A percentile compares a stretch with the other conserved stretches of the same genome.
Evolutionary conservation across 2,113 vertebrate genomes (phyloP).

Genomic region (Pterophyllum scalare): DNA sequence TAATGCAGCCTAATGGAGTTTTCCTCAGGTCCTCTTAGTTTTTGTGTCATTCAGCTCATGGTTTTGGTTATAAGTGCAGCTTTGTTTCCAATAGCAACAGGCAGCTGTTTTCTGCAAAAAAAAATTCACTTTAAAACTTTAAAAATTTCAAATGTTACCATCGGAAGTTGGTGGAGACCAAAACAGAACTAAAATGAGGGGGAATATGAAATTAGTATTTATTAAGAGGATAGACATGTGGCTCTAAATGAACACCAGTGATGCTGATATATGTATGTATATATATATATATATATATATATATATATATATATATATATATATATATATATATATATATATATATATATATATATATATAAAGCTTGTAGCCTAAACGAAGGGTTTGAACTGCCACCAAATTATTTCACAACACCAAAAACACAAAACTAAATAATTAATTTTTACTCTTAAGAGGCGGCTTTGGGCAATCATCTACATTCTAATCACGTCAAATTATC

Average conservation of each 20-base stretch:
- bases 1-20: not conserved
- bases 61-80: not conserved
- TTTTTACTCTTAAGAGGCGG: not conserved
- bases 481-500: not conserved
- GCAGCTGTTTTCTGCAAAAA: fast-evolving
- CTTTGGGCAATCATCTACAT: not conserved
- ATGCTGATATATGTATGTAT: not conserved
- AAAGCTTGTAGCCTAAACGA: not conserved
- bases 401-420: not conserved
- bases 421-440: not conserved
- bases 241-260: not conserved
- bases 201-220: not conserved
- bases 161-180: not conserved
- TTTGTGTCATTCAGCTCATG: not conserved
- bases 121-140: too few relatives aligned
- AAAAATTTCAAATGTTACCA: not conserved
- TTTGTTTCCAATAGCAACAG: not conserved
- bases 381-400: not conserved
- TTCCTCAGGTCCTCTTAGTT: not conserved
- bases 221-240: not conserved
- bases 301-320: not conserved
- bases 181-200: not conserved
- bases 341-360: too few relatives aligned
- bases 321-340: too few relatives aligned
- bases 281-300: too few relatives aligned